Percentiles rank a stretch among this genome's conserved stretches.
Conservation (phyloP, 1,140 invertebrate species). For the Macrobrachium nipponense region DNA sequence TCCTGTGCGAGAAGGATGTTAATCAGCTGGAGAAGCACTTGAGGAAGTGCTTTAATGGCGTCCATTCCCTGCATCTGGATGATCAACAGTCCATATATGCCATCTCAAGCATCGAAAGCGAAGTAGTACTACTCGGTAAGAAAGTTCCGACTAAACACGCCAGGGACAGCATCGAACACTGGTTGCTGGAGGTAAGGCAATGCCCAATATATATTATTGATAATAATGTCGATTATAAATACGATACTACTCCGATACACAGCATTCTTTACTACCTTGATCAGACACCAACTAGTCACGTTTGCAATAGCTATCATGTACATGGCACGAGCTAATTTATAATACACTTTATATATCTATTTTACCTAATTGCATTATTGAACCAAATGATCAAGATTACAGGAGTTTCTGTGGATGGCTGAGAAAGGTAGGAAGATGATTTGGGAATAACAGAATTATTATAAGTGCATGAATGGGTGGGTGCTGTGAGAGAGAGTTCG, state of each 20-base stretch:
- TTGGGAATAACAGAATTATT: not conserved
- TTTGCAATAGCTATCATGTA: too few species aligned
- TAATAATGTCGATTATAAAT: too few species aligned
- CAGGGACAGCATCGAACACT: constrained; percentile 91
- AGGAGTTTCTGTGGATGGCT: not conserved
- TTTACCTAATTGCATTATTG: too few species aligned
- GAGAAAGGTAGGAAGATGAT: not conserved
- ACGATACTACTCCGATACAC: too few species aligned
- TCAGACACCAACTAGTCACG: too few species aligned
- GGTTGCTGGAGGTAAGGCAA: constrained; percentile 78
- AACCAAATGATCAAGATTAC: too few species aligned
- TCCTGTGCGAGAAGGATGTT: constrained; percentile 93
- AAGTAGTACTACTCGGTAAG: constrained; percentile 79
- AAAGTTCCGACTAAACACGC: constrained; percentile 83
- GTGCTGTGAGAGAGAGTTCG: not conserved
- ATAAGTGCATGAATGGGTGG: not conserved
- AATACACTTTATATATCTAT: too few species aligned
- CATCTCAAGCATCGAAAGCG: constrained; percentile 88
- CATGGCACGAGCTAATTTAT: too few species aligned
- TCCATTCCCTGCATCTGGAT: constrained; percentile 80
- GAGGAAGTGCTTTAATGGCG: constrained; percentile 92
- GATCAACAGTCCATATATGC: constrained; percentile 81
- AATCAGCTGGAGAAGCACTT: constrained; percentile 89
- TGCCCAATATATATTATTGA: too few species aligned
- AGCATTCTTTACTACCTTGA: too few species aligned